A percentile compares a stretch with the other conserved stretches of the same genome.
Evolutionary conservation across 1,140 invertebrate genomes (phyloP).

Genomic region (Drosophila sproati): DNA sequence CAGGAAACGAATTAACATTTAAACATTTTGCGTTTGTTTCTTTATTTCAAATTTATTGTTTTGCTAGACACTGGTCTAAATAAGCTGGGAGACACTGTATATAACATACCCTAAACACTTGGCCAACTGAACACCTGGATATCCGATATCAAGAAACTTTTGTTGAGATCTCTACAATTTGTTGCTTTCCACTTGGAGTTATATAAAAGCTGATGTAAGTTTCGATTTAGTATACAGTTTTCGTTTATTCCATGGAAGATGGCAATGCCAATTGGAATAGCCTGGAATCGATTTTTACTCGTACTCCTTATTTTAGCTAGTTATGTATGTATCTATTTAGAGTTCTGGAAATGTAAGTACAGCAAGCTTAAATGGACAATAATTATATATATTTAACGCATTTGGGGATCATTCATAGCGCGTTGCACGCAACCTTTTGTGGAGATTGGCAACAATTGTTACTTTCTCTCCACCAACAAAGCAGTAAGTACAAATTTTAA

Average conservation of each 20-base stretch:
- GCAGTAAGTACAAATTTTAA: slow-evolving; percentile 39
- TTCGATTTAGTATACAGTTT: background rate
- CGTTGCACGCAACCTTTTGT: slow-evolving; percentile 57
- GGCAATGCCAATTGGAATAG: slow-evolving; percentile 29
- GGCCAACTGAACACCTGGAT: background rate
- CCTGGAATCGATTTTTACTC: slow-evolving; percentile 27
- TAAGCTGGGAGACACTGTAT: too few species aligned
- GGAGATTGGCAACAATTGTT: slow-evolving; percentile 48
- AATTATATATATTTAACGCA: background rate
- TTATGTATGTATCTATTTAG: slow-evolving; percentile 43
- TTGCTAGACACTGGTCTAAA: too few species aligned
- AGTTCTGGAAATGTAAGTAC: slow-evolving; percentile 43
- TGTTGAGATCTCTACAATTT: background rate
- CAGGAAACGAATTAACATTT: too few species aligned
- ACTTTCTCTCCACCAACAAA: slow-evolving; percentile 67
- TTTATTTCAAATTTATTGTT: too few species aligned
- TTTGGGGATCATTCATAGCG: slow-evolving; percentile 15
- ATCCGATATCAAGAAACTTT: background rate
- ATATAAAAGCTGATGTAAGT: slow-evolving; percentile 13
- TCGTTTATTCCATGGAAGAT: background rate
- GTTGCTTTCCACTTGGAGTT: too few species aligned
- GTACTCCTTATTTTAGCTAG: slow-evolving; percentile 34
- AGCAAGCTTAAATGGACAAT: background rate
- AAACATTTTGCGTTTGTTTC: too few species aligned
- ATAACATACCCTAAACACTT: too few species aligned